phyloP scores from a whole-genome alignment of 2,888 invertebrate species.

The Drosophila greeni region DNA sequence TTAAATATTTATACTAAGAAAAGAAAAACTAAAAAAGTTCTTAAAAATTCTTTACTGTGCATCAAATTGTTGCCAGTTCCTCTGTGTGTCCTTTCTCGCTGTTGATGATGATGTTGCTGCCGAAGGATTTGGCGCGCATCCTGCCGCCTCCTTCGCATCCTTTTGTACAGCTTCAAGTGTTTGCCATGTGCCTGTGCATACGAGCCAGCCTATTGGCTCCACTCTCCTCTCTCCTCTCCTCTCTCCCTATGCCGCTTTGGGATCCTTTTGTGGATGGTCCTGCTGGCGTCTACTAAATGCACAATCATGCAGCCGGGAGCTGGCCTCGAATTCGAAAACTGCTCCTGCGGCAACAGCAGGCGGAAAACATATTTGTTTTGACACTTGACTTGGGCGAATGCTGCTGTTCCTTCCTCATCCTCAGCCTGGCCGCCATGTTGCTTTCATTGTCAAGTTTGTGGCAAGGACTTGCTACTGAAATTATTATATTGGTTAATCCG shows the following conservation, averaged over 20 bases:
- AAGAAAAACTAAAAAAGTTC: not conserved
- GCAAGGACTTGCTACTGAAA: conserved; percentile 42
- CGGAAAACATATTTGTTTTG: conserved; percentile 47
- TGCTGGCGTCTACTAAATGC: conserved; percentile 61
- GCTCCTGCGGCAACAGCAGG: conserved; percentile 36
- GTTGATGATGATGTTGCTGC: conserved; percentile 51
- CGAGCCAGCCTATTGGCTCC: conserved; percentile 40
- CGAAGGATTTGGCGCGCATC: conserved; percentile 44
- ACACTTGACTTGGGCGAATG: conserved; percentile 38
- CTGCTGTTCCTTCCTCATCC: not conserved
- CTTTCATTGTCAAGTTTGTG: conserved; percentile 62
- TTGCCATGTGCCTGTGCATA: conserved; percentile 67
- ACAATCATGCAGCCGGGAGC: conserved; percentile 57
- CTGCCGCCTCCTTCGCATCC: conserved; percentile 10
- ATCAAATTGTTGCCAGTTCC: conserved; percentile 51
- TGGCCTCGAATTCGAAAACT: conserved; percentile 33
- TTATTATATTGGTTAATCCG: conserved; percentile 66
- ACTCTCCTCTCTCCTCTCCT: not conserved
- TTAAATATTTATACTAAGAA: not conserved
- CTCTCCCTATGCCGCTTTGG: conserved; percentile 1
- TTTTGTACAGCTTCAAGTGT: conserved; percentile 54
- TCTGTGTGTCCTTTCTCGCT: conserved; percentile 15
- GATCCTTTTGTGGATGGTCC: conserved; percentile 27
- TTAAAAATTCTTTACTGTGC: conserved; percentile 8
- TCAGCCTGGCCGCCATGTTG: conserved; percentile 14